Percentiles rank a stretch among this genome's conserved stretches.
Evolutionary conservation across 2,888 invertebrate genomes (phyloP).

Genomic region (Caenorhabditis macrosperma): DNA sequence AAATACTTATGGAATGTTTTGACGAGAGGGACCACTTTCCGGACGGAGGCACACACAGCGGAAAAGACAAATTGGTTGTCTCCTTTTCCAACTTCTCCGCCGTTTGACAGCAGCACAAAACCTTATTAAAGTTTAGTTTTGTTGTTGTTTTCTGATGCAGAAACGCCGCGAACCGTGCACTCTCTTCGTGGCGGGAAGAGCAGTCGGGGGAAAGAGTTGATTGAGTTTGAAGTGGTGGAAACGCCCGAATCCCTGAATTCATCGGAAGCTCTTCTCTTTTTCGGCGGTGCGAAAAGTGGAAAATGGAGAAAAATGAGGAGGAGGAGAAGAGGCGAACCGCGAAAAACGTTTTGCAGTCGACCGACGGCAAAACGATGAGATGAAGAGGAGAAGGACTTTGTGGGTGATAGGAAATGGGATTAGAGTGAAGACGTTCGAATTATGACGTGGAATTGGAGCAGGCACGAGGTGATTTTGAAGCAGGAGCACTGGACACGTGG

Average conservation of each 20-base stretch:
- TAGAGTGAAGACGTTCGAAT: slow-evolving; percentile 13
- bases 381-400: neutral
- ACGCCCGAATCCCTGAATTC: slow-evolving; percentile 8
- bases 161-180: neutral
- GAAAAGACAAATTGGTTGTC: slow-evolving; percentile 42
- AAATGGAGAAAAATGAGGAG: neutral
- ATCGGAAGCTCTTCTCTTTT: slow-evolving; percentile 17
- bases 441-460: neutral
- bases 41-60: neutral
- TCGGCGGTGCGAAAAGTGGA: neutral
- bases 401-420: slow-evolving; percentile 19
- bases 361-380: slow-evolving; percentile 17
- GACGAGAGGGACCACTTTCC: neutral
- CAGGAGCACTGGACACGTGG: neutral
- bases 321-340: neutral
- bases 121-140: slow-evolving; percentile 8
- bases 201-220: slow-evolving; percentile 12
- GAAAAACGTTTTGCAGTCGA: slow-evolving; percentile 18
- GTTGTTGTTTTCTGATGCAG: neutral
- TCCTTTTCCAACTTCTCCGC: slow-evolving; percentile 38
- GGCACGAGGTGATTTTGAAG: neutral
- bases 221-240: slow-evolving; percentile 42
- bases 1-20: neutral
- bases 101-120: slow-evolving; percentile 12
- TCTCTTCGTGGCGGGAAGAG: neutral